A percentile compares a stretch with the other conserved stretches of the same genome.
Conservation (phyloP, 2,113 vertebrate genomes). For the Donacobius atricapilla region DNA sequence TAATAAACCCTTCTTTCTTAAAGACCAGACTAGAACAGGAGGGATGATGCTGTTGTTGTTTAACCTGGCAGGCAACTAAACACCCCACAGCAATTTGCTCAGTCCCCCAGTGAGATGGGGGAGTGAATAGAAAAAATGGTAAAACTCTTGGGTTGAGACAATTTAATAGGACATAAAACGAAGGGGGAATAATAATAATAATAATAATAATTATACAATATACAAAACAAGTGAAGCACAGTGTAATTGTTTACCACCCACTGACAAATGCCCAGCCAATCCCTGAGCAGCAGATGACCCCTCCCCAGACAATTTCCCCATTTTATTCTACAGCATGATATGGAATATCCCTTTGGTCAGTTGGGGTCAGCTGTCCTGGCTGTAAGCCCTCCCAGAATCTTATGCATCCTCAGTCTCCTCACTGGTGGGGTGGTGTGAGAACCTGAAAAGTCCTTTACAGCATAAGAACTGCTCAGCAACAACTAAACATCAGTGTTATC, state of each 20-base stretch:
- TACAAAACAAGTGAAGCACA: not conserved
- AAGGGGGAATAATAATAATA: not conserved
- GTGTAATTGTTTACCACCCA: not conserved
- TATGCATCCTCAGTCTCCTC: not conserved
- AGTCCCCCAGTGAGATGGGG: not conserved
- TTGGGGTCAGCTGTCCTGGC: not conserved
- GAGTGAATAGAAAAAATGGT: not conserved
- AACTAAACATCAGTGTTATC: not conserved
- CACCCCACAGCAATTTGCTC: not conserved
- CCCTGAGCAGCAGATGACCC: not conserved
- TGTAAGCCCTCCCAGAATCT: not conserved
- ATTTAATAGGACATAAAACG: not conserved
- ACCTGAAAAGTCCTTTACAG: not conserved
- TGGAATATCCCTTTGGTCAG: not conserved
- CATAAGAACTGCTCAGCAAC: not conserved
- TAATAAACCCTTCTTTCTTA: slow-evolving; percentile 32
- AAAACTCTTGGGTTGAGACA: not conserved
- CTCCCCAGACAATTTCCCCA: not conserved
- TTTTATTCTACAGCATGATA: not conserved
- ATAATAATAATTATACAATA: too few species aligned
- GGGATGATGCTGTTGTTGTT: not conserved
- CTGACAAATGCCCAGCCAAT: not conserved
- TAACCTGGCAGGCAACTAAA: not conserved
- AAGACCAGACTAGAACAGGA: not conserved
- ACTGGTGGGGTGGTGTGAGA: not conserved